phyloP scores from a whole-genome alignment of 1,140 invertebrate genomes.

The Cataglyphis hispanica region DNA sequence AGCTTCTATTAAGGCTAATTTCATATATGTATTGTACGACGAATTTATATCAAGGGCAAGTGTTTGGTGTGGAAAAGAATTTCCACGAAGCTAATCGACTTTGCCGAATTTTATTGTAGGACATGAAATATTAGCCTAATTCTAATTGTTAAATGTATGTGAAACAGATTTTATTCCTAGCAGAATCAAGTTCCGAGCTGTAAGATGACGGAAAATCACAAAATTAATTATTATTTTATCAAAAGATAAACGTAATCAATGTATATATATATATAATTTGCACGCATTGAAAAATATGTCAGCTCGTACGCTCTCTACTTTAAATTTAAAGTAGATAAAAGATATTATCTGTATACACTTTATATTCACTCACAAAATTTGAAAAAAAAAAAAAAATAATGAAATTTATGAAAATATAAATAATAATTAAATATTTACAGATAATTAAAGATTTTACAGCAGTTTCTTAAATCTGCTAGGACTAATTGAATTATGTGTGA shows the following conservation, averaged over 20 bases:
- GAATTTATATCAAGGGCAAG: neutral
- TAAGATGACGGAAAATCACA: neutral
- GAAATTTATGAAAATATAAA: neutral
- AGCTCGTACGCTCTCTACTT: neutral
- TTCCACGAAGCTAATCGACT: neutral
- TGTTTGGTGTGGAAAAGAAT: neutral
- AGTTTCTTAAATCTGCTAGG: constrained; percentile 8
- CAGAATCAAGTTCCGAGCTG: neutral
- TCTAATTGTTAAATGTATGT: constrained; percentile 4
- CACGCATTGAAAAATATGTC: neutral
- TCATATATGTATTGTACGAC: constrained; percentile 11
- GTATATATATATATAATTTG: constrained; percentile 5
- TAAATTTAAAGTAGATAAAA: neutral
- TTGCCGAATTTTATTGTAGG: constrained; percentile 2
- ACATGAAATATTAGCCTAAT: constrained; percentile 5
- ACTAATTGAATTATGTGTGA: neutral
- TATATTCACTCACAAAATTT: no score
- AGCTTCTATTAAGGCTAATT: constrained; percentile 22
- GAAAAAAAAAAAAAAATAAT: no score
- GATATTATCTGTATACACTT: no score
- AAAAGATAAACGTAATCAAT: neutral
- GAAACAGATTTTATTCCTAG: constrained; percentile 34
- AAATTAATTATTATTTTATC: neutral
- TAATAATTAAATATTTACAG: neutral
- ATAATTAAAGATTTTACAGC: neutral